Percentiles rank a stretch among this genome's conserved stretches.
These are phyloP conservation scores for Pogonognathellus flavescens DNA, from an alignment of 1,140 invertebrate genomes.

Conservation along the genomic window DNA sequence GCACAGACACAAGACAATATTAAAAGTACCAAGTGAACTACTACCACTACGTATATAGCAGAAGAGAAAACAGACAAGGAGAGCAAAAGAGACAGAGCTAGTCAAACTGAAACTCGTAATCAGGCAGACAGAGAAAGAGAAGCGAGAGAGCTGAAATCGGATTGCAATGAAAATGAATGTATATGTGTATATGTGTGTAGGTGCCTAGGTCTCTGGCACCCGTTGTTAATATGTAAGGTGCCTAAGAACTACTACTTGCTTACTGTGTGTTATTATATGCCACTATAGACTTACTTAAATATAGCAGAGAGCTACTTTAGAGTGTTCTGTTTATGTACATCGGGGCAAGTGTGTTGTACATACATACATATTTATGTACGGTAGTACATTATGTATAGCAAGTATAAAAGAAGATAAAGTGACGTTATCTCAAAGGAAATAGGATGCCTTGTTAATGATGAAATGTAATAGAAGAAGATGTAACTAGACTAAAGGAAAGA, in stretches of 20 bases:
- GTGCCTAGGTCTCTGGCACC: too few relatives aligned
- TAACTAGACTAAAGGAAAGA: background rate
- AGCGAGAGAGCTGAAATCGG: background rate
- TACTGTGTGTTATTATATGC: too few relatives aligned
- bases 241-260: too few relatives aligned
- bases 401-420: background rate
- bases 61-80: too few relatives aligned
- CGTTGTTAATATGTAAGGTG: too few relatives aligned
- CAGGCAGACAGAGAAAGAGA: background rate
- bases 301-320: background rate
- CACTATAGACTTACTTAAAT: background rate
- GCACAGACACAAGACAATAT: background rate
- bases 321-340: background rate
- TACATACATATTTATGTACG: background rate
- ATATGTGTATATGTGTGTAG: background rate
- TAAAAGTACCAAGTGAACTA: background rate
- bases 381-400: background rate
- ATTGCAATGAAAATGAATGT: slow-evolving; percentile 5
- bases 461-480: slow-evolving; percentile 11
- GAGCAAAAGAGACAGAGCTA: background rate
- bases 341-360: background rate
- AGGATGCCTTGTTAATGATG: slow-evolving; percentile 7
- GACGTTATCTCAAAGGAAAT: slow-evolving; percentile 21
- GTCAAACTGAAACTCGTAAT: slow-evolving; percentile 2
- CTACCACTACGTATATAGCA: background rate